These are phyloP conservation scores for Sphecodes monilicornis DNA, from an alignment of 2,888 invertebrate genomes.

Conservation along the genomic window DNA sequence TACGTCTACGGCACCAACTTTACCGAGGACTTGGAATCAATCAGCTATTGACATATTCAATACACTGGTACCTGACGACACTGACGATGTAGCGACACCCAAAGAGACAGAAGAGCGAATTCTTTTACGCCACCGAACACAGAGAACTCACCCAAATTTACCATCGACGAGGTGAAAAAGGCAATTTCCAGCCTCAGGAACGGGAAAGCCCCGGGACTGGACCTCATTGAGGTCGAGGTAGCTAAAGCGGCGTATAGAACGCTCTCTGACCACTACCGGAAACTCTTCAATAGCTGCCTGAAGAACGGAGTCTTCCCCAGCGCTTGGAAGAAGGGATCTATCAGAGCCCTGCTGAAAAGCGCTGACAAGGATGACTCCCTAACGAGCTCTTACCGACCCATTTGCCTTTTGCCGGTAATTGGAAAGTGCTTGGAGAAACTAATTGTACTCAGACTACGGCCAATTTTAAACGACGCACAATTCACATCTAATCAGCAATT, in stretches of 20 bases:
- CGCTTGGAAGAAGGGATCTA: conserved; percentile 6
- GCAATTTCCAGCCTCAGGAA: not conserved
- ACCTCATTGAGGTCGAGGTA: not conserved
- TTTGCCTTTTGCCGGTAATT: too few species aligned
- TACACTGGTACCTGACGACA: conserved; percentile 14
- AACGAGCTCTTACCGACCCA: too few species aligned
- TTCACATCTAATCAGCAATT: too few species aligned
- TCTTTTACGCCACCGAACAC: not conserved
- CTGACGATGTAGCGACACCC: not conserved
- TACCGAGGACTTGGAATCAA: too few species aligned
- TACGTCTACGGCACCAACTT: accelerated
- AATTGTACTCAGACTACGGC: not conserved
- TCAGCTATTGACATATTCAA: not conserved
- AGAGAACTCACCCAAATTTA: not conserved
- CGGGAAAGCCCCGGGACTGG: conserved; percentile 2
- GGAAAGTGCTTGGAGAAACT: too few species aligned
- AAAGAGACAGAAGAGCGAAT: not conserved
- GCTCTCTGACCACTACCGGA: not conserved
- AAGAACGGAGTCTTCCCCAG: not conserved
- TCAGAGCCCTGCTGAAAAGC: conserved; percentile 5
- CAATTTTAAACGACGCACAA: not conserved
- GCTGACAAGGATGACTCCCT: not conserved
- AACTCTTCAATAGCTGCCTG: too few species aligned
- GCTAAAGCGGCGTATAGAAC: not conserved
- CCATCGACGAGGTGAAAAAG: not conserved